Percentiles rank a stretch among this genome's conserved stretches.
These are phyloP conservation scores for Halcyon chelicuti DNA, from an alignment of 2,797 vertebrate species.

Conservation along the genomic window DNA sequence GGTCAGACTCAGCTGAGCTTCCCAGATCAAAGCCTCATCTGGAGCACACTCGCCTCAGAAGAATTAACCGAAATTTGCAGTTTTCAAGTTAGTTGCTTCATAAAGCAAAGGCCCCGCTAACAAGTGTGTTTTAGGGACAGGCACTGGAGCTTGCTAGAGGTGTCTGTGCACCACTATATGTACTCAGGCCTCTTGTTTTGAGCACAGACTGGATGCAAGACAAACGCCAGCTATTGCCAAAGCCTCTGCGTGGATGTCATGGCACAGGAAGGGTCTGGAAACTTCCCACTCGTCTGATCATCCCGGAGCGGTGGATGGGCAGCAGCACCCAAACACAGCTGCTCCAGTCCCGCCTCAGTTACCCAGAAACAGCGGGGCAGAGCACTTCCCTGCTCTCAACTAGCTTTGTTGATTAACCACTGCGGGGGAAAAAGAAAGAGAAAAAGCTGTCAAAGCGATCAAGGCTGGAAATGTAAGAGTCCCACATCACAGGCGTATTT, in stretches of 20 bases:
- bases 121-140: background rate
- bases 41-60: background rate
- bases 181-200: background rate
- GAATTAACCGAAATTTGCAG: background rate
- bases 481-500: constrained; percentile 8
- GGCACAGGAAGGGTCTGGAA: background rate
- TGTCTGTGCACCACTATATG: accelerated
- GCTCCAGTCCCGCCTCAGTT: background rate
- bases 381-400: constrained; percentile 1
- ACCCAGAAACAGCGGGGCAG: background rate
- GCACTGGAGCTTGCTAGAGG: background rate
- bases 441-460: constrained; percentile 9
- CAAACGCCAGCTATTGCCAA: background rate
- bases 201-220: accelerated
- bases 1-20: background rate
- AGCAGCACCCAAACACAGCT: constrained; percentile 1
- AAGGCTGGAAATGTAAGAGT: background rate
- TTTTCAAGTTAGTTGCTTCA: background rate
- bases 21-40: constrained; percentile 45
- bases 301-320: accelerated
- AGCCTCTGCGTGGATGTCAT: background rate
- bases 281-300: background rate
- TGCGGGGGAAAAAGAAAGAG: background rate
- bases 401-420: background rate
- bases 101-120: background rate